These are phyloP conservation scores for Trematomus bernacchii DNA, from an alignment of 2,797 vertebrate genomes.

Conservation along the genomic window DNA sequence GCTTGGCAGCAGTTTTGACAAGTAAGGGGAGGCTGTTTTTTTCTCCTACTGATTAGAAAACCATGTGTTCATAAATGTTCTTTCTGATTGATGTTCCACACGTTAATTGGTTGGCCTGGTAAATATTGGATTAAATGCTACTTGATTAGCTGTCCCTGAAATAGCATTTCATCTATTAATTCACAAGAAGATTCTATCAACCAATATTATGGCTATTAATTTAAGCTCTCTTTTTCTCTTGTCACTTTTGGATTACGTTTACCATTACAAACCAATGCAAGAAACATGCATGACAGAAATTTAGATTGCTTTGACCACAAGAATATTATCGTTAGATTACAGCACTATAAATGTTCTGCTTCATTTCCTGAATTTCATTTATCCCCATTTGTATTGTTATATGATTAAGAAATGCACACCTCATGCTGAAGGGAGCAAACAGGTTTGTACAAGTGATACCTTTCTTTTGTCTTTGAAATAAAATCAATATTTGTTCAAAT, in stretches of 20 bases:
- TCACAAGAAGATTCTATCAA: constrained; percentile 65
- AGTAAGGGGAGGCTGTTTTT: constrained; percentile 67
- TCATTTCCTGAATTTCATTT: not conserved
- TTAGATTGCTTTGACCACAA: constrained; percentile 54
- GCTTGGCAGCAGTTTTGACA: constrained; percentile 39
- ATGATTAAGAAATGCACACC: constrained; percentile 31
- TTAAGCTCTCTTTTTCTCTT: constrained; percentile 40
- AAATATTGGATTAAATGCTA: constrained; percentile 70
- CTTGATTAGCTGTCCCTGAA: constrained; percentile 73
- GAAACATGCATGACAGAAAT: constrained; percentile 43
- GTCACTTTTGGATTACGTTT: constrained; percentile 63
- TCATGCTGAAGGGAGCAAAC: constrained; percentile 33
- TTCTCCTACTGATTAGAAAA: constrained; percentile 66
- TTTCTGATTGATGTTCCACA: constrained; percentile 67
- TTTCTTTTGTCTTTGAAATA: constrained; percentile 65
- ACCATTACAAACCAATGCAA: constrained; percentile 34
- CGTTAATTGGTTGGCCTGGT: constrained; percentile 69
- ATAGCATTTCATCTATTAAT: constrained; percentile 67
- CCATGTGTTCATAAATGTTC: constrained; percentile 65
- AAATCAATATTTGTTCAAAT: constrained; percentile 66
- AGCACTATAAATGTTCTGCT: not conserved
- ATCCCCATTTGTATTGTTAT: constrained; percentile 1
- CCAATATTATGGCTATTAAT: constrained; percentile 63
- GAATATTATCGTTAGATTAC: constrained; percentile 21
- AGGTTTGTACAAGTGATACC: constrained; percentile 58